phyloP scores from a whole-genome alignment of 2,113 vertebrate genomes.

The Nasalis larvatus region DNA sequence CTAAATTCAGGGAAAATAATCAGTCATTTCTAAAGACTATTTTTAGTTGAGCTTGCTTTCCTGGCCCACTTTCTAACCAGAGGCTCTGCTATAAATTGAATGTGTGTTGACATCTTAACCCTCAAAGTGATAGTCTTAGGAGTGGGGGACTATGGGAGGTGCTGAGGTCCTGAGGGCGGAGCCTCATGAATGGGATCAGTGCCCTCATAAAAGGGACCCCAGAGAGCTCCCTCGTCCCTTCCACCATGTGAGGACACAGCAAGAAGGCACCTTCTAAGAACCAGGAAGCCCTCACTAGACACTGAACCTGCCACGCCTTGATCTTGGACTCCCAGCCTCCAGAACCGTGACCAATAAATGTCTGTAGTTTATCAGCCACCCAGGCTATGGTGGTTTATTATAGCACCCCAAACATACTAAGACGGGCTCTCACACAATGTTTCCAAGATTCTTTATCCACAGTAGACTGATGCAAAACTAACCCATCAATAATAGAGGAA shows the following conservation, averaged over 20 bases:
- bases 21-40: not conserved
- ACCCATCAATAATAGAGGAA: not conserved
- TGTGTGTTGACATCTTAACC: not conserved
- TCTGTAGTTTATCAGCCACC: not conserved
- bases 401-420: not conserved
- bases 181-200: not conserved
- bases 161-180: not conserved
- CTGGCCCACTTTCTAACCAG: not conserved
- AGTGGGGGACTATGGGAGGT: not conserved
- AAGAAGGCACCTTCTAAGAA: not conserved
- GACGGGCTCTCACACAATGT: not conserved
- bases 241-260: not conserved
- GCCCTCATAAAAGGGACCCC: not conserved
- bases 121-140: not conserved
- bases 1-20: not conserved
- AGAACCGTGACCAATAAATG: not conserved
- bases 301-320: not conserved
- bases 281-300: not conserved
- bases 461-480: not conserved
- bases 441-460: not conserved
- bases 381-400: not conserved
- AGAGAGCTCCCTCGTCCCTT: not conserved
- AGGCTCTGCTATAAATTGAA: not conserved
- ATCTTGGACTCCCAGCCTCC: not conserved
- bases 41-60: not conserved